Evolutionary conservation across 2,888 invertebrate genomes (phyloP).

Genomic region (Thelaira solivaga): DNA sequence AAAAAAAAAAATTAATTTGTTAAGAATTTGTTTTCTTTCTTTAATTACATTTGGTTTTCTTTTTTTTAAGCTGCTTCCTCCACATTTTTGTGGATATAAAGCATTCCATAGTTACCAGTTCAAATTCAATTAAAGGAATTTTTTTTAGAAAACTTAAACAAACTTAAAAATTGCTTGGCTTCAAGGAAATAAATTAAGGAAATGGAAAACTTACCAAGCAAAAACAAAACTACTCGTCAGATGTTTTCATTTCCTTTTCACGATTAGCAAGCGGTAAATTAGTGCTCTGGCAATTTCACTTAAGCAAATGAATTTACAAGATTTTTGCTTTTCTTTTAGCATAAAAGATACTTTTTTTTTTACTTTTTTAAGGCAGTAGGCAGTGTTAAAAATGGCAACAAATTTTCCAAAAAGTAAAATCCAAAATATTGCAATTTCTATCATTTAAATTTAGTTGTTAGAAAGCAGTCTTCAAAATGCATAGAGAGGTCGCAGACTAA

Average conservation of each 20-base stretch:
- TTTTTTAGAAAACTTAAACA: background rate
- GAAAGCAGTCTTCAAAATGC: too few relatives aligned
- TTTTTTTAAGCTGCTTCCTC: background rate
- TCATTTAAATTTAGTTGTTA: too few relatives aligned
- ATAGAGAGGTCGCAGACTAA: too few relatives aligned
- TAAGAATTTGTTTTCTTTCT: background rate
- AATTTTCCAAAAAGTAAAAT: too few relatives aligned
- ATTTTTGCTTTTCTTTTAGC: background rate
- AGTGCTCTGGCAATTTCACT: background rate
- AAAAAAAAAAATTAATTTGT: conserved; percentile 8
- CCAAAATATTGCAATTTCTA: too few relatives aligned
- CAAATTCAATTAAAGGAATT: conserved; percentile 26
- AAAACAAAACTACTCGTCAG: conserved; percentile 3
- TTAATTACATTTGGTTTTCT: conserved; percentile 5
- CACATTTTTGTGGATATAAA: background rate
- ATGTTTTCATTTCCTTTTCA: background rate
- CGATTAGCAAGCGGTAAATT: conserved; percentile 3
- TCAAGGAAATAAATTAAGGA: conserved; percentile 20
- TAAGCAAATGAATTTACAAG: background rate
- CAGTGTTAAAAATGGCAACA: too few relatives aligned
- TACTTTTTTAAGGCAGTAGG: background rate
- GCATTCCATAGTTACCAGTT: background rate
- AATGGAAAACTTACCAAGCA: conserved; percentile 21
- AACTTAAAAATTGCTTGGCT: conserved; percentile 16
- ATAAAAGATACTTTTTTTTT: too few relatives aligned